These are phyloP conservation scores for Leptodirus hochenwartii DNA, from an alignment of 2,888 invertebrate species.

Conservation along the genomic window DNA sequence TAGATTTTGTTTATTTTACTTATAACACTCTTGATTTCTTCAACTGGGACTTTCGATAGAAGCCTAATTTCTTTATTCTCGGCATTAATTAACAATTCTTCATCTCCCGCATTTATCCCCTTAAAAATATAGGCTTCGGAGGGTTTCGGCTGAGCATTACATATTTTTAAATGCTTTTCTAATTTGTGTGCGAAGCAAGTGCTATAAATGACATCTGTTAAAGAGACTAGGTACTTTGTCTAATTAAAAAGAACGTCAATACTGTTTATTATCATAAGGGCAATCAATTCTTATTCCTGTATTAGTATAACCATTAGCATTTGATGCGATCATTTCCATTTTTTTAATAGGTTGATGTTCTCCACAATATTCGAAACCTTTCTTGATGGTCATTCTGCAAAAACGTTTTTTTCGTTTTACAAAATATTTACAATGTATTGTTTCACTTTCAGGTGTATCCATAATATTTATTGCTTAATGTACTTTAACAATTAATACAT, in stretches of 20 bases:
- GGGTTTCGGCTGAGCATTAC: constrained; percentile 43
- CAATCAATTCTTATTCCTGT: constrained; percentile 39
- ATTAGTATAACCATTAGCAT: constrained; percentile 12
- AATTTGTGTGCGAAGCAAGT: constrained; percentile 49
- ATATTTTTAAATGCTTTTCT: constrained; percentile 48
- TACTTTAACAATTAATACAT: no score
- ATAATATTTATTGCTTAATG: no score
- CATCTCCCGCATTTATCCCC: constrained; percentile 29
- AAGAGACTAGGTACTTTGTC: no score
- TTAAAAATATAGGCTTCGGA: constrained; percentile 34
- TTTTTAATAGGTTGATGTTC: constrained; percentile 37
- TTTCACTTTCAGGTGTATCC: no score
- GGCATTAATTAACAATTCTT: constrained; percentile 9
- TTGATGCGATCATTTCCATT: no score
- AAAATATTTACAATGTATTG: constrained; percentile 42
- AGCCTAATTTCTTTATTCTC: constrained; percentile 16
- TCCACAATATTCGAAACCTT: constrained; percentile 51
- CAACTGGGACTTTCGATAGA: constrained; percentile 25
- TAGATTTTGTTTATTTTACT: constrained; percentile 28
- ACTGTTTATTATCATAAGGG: constrained; percentile 58
- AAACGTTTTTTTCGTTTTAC: constrained; percentile 52
- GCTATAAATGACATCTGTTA: no score
- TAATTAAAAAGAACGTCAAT: constrained; percentile 13
- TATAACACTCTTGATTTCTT: constrained; percentile 25
- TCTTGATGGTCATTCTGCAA: constrained; percentile 56